phyloP scores from a whole-genome alignment of 2,113 vertebrate genomes.

The Syrrhaptes paradoxus region DNA sequence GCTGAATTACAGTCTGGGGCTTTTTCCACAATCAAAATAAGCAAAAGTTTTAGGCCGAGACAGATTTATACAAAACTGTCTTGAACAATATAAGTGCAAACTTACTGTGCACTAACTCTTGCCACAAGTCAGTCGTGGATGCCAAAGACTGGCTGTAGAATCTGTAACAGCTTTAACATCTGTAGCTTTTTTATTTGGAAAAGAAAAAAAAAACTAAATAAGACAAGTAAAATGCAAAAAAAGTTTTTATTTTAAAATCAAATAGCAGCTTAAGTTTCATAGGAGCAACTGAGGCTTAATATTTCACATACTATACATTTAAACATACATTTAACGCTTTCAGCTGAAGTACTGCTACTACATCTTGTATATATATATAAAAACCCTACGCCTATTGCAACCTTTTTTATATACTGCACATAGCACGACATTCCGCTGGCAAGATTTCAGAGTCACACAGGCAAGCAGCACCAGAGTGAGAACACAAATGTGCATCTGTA shows the following conservation, averaged over 20 bases:
- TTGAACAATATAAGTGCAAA: neutral
- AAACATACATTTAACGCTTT: neutral
- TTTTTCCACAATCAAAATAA: neutral
- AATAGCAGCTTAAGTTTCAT: neutral
- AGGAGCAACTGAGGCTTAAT: neutral
- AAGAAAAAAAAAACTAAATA: neutral
- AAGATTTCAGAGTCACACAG: neutral
- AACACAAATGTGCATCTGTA: slow-evolving; percentile 21
- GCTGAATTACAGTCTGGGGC: neutral
- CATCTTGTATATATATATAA: neutral
- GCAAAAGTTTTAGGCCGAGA: neutral
- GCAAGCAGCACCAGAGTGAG: neutral
- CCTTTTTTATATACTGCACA: neutral
- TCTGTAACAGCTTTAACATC: neutral
- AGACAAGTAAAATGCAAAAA: neutral
- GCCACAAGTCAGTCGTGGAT: neutral
- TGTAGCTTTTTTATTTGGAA: neutral
- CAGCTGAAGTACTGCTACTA: neutral
- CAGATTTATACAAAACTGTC: neutral
- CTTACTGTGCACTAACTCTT: neutral
- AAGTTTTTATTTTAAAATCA: slow-evolving; percentile 33
- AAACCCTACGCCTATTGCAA: neutral
- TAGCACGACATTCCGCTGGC: neutral
- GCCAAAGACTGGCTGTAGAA: neutral
- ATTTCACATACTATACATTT: neutral